Conservation (phyloP, 2,113 vertebrate species). For the Rattus rattus region DNA sequence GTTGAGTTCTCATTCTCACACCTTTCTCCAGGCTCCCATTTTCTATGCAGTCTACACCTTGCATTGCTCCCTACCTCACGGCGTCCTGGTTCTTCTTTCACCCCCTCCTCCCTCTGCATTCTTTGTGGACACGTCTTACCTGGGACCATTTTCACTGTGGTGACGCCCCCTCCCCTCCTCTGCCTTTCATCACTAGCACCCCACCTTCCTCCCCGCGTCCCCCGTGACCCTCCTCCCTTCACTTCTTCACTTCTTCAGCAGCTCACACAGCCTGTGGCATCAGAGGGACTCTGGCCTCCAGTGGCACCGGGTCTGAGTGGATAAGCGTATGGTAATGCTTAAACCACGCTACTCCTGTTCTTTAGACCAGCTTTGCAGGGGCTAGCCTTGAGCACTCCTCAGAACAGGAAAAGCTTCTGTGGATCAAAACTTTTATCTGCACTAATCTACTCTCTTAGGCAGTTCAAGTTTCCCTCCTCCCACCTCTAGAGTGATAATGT, state of each 20-base stretch:
- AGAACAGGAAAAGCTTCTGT: background rate
- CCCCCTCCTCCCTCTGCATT: background rate
- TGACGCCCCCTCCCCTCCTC: background rate
- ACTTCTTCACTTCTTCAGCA: conserved; percentile 15
- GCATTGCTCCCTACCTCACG: background rate
- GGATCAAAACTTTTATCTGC: background rate
- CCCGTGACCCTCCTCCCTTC: background rate
- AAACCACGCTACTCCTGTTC: background rate
- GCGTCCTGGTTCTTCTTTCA: background rate
- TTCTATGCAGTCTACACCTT: background rate
- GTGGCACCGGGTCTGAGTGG: background rate
- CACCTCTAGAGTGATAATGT: background rate
- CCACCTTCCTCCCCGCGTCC: background rate
- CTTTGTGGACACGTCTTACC: background rate
- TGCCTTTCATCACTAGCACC: background rate
- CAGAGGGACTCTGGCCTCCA: background rate
- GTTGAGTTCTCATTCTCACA: background rate
- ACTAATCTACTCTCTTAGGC: background rate
- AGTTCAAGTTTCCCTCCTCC: background rate
- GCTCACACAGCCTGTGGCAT: background rate
- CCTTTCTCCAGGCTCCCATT: background rate
- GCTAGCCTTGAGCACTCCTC: background rate
- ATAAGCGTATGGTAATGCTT: background rate
- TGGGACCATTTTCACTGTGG: accelerated
- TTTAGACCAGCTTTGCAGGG: background rate